Percentiles rank a stretch among this genome's conserved stretches.
Evolutionary conservation across 2,113 vertebrate species (phyloP).

Genomic region (Zapornia atra): DNA sequence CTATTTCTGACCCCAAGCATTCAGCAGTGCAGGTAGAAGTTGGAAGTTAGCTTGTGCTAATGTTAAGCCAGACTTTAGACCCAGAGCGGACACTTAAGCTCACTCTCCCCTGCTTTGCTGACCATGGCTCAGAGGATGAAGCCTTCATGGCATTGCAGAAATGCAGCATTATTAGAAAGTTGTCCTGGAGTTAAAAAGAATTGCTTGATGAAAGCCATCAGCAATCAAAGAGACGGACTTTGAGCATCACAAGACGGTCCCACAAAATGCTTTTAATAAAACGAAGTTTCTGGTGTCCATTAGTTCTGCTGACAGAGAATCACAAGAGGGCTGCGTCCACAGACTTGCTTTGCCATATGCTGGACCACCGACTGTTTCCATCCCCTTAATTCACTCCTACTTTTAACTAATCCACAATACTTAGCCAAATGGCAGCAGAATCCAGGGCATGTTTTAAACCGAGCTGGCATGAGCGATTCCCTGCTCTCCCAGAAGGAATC

Average conservation of each 20-base stretch:
- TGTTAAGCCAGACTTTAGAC: neutral
- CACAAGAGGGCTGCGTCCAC: neutral
- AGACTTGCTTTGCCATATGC: neutral
- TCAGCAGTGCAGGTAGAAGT: neutral
- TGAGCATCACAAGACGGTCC: neutral
- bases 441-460: neutral
- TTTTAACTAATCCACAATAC: conserved; percentile 20
- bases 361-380: neutral
- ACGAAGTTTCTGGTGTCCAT: neutral
- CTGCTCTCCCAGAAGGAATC: neutral
- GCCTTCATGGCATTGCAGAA: neutral
- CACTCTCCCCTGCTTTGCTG: neutral
- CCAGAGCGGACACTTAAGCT: neutral
- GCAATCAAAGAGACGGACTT: neutral
- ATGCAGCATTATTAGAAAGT: neutral
- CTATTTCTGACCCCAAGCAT: neutral
- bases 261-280: conserved; percentile 37
- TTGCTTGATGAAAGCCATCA: conserved; percentile 1
- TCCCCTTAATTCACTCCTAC: conserved; percentile 12
- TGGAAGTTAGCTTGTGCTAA: neutral
- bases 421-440: neutral
- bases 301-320: conserved; percentile 8
- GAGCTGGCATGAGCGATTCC: neutral
- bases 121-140: neutral
- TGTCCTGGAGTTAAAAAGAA: neutral